Conservation (phyloP, 2,113 vertebrate species). For the Panthera tigris region DNA sequence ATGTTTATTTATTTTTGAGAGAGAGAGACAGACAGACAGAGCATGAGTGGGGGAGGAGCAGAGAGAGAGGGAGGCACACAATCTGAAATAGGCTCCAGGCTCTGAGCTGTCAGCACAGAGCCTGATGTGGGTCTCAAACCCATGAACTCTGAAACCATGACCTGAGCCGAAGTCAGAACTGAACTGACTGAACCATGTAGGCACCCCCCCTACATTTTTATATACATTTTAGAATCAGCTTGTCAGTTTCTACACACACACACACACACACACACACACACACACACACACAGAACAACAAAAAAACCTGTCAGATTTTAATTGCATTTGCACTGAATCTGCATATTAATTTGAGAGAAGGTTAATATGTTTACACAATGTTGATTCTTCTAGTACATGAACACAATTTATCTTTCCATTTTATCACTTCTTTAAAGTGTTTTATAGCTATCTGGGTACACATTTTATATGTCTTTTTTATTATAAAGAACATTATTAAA, state of each 20-base stretch:
- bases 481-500: background rate
- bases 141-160: too few relatives aligned
- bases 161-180: too few relatives aligned
- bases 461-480: background rate
- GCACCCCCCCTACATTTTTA: background rate
- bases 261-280: background rate
- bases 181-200: too few relatives aligned
- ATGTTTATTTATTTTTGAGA: too few relatives aligned
- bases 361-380: background rate
- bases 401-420: background rate
- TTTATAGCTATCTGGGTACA: background rate
- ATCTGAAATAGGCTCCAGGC: too few relatives aligned
- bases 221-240: background rate
- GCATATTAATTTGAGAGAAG: background rate
- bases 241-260: background rate
- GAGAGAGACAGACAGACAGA: too few relatives aligned
- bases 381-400: background rate
- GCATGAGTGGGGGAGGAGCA: too few relatives aligned
- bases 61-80: too few relatives aligned
- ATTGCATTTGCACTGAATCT: background rate
- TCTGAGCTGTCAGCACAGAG: too few relatives aligned
- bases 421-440: background rate
- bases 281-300: background rate
- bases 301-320: background rate
- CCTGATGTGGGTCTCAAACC: too few relatives aligned